Percentiles rank a stretch among this genome's conserved stretches.
Evolutionary conservation across 2,888 invertebrate species (phyloP).

Genomic region (Dryobota labecula): DNA sequence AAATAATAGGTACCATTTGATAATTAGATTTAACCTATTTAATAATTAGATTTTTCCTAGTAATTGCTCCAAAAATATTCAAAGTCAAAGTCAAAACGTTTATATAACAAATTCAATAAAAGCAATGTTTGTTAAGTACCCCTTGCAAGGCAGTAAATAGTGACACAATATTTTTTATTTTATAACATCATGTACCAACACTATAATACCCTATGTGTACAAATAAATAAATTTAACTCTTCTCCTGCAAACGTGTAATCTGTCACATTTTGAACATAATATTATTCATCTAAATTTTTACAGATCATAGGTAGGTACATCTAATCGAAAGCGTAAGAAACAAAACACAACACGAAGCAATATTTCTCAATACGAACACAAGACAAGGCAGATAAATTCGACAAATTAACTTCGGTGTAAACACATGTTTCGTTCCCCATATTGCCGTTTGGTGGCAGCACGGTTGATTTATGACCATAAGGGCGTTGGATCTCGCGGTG

Average conservation of each 20-base stretch:
- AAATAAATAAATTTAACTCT: too few relatives aligned
- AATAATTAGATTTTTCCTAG: too few relatives aligned
- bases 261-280: not conserved
- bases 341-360: constrained; percentile 75
- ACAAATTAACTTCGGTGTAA: constrained; percentile 90
- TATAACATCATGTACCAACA: too few relatives aligned
- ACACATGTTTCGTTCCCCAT: constrained; percentile 90
- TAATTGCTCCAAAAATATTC: too few relatives aligned
- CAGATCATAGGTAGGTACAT: constrained; percentile 42
- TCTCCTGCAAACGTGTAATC: not conserved
- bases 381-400: constrained; percentile 89
- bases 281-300: constrained; percentile 12
- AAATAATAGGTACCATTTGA: too few relatives aligned
- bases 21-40: constrained; percentile 13
- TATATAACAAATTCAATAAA: too few relatives aligned
- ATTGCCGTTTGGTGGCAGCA: constrained; percentile 88
- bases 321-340: constrained; percentile 66
- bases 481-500: constrained; percentile 75
- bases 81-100: too few relatives aligned
- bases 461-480: constrained; percentile 86
- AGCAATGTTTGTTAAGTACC: too few relatives aligned
- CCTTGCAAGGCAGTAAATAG: too few relatives aligned
- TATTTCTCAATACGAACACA: constrained; percentile 87
- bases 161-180: too few relatives aligned
- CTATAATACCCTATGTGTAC: too few relatives aligned